Conservation (phyloP, 2,888 invertebrate genomes). For the Tipula helvola region DNA sequence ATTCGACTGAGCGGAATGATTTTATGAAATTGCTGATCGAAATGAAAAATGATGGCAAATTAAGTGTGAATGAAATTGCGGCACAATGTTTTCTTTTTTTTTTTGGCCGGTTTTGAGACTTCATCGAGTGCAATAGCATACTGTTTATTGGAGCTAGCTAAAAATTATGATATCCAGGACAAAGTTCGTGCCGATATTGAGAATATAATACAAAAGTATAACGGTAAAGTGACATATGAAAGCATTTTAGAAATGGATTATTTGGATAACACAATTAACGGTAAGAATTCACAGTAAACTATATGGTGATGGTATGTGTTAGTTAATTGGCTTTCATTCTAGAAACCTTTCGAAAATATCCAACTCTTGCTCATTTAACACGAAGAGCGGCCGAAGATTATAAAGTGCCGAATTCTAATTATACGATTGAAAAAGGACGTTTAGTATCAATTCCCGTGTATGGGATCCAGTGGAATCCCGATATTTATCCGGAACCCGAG, state of each 20-base stretch:
- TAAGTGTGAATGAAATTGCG: background rate
- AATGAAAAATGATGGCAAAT: conserved; percentile 17
- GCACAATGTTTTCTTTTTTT: background rate
- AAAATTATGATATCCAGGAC: background rate
- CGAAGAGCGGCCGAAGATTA: conserved; percentile 28
- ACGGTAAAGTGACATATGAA: conserved; percentile 30
- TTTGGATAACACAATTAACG: background rate
- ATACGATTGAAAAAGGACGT: conserved; percentile 27
- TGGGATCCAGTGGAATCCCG: conserved; percentile 35
- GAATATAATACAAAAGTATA: background rate
- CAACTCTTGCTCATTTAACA: conserved; percentile 29
- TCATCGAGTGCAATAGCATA: background rate
- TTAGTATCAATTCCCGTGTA: conserved; percentile 27
- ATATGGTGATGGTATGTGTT: background rate
- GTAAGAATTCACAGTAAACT: background rate
- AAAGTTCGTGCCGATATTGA: background rate
- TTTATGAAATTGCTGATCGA: background rate
- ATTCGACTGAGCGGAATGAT: background rate
- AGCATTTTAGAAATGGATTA: conserved; percentile 31
- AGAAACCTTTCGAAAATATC: conserved; percentile 38
- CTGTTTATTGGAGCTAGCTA: background rate
- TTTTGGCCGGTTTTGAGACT: conserved; percentile 6
- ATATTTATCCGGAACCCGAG: conserved; percentile 34
- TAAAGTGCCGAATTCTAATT: conserved; percentile 23
- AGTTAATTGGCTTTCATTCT: too few relatives aligned